Conservation (phyloP, 2,888 invertebrate genomes). For the Anaspis maculata region DNA sequence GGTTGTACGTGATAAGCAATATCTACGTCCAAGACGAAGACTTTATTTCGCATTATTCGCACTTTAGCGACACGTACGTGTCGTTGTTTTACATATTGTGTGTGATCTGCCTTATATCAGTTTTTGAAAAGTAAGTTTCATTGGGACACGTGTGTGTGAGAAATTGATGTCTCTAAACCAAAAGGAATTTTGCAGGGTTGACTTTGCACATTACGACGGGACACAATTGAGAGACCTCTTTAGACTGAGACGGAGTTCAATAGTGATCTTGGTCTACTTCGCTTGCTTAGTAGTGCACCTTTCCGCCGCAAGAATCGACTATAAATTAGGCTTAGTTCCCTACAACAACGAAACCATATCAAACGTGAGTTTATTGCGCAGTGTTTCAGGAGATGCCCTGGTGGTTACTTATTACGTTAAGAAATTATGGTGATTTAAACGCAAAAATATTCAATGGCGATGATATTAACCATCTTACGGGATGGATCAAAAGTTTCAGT, state of each 20-base stretch:
- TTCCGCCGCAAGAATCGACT: slow-evolving; percentile 33
- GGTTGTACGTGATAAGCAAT: slow-evolving; percentile 49
- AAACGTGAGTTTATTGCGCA: slow-evolving; percentile 19
- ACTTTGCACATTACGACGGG: slow-evolving; percentile 33
- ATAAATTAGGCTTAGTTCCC: slow-evolving; percentile 30
- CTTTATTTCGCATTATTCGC: slow-evolving; percentile 35
- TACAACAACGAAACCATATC: slow-evolving; percentile 23
- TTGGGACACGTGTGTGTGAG: too few species aligned
- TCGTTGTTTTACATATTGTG: slow-evolving; percentile 50
- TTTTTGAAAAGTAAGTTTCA: slow-evolving; percentile 51
- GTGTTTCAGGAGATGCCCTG: too few species aligned
- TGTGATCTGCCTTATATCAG: slow-evolving; percentile 50
- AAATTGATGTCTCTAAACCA: too few species aligned
- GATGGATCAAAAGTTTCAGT: too few species aligned
- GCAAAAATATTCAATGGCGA: not conserved
- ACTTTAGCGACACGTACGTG: slow-evolving; percentile 37
- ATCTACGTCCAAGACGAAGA: slow-evolving; percentile 35
- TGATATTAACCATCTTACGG: not conserved
- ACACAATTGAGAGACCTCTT: slow-evolving; percentile 28
- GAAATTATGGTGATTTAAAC: too few species aligned
- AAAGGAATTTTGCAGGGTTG: slow-evolving; percentile 38
- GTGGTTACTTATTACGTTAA: not conserved
- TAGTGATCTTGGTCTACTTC: slow-evolving; percentile 33
- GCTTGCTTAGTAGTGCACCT: slow-evolving; percentile 34
- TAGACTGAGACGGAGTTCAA: slow-evolving; percentile 28